Evolutionary conservation across 2,888 invertebrate species (phyloP).

Genomic region (Tridacna crocea): DNA sequence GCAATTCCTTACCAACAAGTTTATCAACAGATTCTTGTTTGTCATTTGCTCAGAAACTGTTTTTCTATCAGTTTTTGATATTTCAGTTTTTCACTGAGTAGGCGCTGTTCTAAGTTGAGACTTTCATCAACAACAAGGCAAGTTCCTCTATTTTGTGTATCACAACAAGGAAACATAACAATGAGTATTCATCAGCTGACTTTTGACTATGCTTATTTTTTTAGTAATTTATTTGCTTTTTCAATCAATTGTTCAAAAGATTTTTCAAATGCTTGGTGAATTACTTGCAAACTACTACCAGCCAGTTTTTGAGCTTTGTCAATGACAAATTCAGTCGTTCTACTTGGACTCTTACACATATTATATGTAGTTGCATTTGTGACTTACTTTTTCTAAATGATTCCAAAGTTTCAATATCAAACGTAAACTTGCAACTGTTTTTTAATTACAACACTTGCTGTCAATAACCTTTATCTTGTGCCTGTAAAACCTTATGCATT

Average conservation of each 20-base stretch:
- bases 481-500: neutral
- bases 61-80: slow-evolving; percentile 30
- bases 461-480: too few species aligned
- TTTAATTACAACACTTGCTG: too few species aligned
- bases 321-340: too few species aligned
- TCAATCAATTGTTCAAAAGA: too few species aligned
- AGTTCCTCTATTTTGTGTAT: slow-evolving; percentile 22
- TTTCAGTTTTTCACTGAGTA: slow-evolving; percentile 26
- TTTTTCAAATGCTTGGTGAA: too few species aligned
- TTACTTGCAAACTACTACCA: too few species aligned
- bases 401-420: too few species aligned
- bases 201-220: slow-evolving; percentile 39
- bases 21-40: neutral
- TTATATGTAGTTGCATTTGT: neutral
- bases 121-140: slow-evolving; percentile 11
- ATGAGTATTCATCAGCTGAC: neutral
- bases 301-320: too few species aligned
- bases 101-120: slow-evolving; percentile 4
- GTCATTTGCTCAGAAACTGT: slow-evolving; percentile 22
- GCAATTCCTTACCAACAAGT: neutral
- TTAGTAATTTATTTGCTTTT: neutral
- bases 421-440: neutral
- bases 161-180: slow-evolving; percentile 21
- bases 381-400: too few species aligned
- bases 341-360: too few species aligned